Conservation (phyloP, 1,140 invertebrate genomes). For the Orchestia grillus region DNA sequence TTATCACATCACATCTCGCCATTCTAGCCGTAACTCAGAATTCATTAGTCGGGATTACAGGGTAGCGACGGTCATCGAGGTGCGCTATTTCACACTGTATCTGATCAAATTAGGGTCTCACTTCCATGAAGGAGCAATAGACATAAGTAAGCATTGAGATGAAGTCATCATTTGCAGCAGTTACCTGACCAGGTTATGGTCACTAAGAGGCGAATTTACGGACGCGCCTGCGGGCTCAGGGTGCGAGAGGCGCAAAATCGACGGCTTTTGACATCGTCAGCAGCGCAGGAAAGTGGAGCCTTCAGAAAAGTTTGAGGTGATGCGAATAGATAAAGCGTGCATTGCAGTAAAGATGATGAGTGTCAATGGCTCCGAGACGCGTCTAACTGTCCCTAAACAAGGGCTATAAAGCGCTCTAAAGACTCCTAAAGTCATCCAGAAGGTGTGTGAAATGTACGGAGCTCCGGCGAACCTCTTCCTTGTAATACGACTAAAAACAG, state of each 20-base stretch:
- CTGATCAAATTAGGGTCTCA: conserved; percentile 54
- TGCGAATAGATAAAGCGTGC: conserved; percentile 19
- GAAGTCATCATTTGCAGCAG: conserved; percentile 48
- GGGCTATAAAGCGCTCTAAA: conserved; percentile 5
- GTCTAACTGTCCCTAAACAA: conserved; percentile 11
- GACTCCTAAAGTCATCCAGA: conserved; percentile 2
- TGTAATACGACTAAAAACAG: neutral
- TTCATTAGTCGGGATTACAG: conserved; percentile 52
- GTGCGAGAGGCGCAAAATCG: conserved; percentile 13
- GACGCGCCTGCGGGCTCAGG: neutral
- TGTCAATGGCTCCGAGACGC: conserved; percentile 26
- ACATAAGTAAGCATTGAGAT: conserved; percentile 53
- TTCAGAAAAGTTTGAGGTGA: neutral
- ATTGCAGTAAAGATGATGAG: conserved; percentile 40
- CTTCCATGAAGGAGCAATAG: conserved; percentile 52
- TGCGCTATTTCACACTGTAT: conserved; percentile 56
- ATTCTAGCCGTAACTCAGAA: conserved; percentile 50
- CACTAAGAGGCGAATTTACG: conserved; percentile 36
- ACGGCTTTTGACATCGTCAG: conserved; percentile 3
- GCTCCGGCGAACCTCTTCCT: neutral
- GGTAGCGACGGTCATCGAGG: conserved; percentile 34
- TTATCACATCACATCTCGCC: conserved; percentile 54
- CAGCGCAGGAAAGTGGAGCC: neutral
- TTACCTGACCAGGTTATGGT: conserved; percentile 54
- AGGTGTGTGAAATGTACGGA: neutral